Evolutionary conservation across 2,797 vertebrate genomes (phyloP).

Genomic region (Enteromius argenteus): DNA sequence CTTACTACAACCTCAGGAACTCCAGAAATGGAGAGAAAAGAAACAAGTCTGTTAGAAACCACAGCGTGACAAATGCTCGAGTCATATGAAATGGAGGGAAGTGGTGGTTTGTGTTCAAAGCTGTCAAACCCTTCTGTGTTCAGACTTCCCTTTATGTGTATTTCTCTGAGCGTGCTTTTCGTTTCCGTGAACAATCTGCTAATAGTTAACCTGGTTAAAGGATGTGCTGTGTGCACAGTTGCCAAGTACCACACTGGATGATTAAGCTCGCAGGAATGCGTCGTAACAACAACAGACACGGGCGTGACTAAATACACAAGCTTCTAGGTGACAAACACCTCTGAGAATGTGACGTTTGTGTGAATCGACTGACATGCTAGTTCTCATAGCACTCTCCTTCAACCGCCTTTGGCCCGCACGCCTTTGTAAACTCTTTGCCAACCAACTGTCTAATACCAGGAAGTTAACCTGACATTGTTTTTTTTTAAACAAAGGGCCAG

Average conservation of each 20-base stretch:
- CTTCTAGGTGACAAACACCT: slow-evolving; percentile 70
- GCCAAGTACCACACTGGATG: slow-evolving; percentile 14
- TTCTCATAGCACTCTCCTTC: slow-evolving; percentile 70
- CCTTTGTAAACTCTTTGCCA: slow-evolving; percentile 53
- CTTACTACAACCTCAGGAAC: slow-evolving; percentile 64
- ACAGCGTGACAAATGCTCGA: slow-evolving; percentile 72
- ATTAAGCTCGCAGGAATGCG: slow-evolving; percentile 64
- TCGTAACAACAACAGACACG: slow-evolving; percentile 61
- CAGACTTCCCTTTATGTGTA: slow-evolving; percentile 44
- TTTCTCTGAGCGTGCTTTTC: slow-evolving; percentile 10
- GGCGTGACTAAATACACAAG: slow-evolving; percentile 73
- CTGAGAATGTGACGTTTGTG: slow-evolving; percentile 72
- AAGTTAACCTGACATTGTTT: slow-evolving; percentile 48
- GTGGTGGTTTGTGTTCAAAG: slow-evolving; percentile 49
- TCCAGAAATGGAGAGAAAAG: slow-evolving; percentile 26
- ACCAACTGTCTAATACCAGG: slow-evolving; percentile 55
- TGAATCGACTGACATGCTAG: slow-evolving; percentile 74
- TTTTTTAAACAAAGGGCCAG: slow-evolving; percentile 21
- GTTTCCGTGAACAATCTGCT: not conserved
- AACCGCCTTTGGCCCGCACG: slow-evolving; percentile 61
- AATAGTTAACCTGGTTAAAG: slow-evolving; percentile 16
- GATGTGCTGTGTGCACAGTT: not conserved
- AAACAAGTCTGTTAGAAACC: slow-evolving; percentile 67
- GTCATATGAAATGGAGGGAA: slow-evolving; percentile 61
- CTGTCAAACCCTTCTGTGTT: slow-evolving; percentile 22